Conservation (phyloP, 2,797 vertebrate species). For the Sebastes nivosus region DNA sequence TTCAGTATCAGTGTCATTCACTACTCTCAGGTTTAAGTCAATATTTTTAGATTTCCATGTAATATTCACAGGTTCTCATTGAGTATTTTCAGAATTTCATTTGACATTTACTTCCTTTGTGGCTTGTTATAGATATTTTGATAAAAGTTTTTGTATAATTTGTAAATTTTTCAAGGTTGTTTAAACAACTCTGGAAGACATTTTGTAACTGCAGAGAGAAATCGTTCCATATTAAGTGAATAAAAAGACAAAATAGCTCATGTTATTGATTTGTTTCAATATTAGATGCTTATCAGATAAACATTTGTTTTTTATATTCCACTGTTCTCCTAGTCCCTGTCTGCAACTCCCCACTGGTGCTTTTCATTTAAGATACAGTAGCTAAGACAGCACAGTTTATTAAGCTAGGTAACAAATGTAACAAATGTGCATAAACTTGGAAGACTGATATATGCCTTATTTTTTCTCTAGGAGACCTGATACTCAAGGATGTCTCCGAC, state of each 20-base stretch:
- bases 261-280: background rate
- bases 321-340: background rate
- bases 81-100: background rate
- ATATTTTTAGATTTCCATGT: background rate
- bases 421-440: background rate
- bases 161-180: background rate
- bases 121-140: background rate
- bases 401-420: background rate
- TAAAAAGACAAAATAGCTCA: background rate
- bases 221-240: background rate
- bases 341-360: background rate
- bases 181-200: background rate
- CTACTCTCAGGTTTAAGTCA: background rate
- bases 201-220: background rate
- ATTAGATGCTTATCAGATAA: background rate
- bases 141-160: background rate
- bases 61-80: background rate
- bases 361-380: background rate
- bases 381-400: background rate
- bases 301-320: background rate
- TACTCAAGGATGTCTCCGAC: conserved; percentile 91
- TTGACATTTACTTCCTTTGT: background rate
- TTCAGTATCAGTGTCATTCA: background rate
- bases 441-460: conserved; percentile 3
- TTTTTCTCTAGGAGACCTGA: conserved; percentile 88